Conservation (phyloP, 1,140 invertebrate species). For the Panagrolaimus sp. region DNA sequence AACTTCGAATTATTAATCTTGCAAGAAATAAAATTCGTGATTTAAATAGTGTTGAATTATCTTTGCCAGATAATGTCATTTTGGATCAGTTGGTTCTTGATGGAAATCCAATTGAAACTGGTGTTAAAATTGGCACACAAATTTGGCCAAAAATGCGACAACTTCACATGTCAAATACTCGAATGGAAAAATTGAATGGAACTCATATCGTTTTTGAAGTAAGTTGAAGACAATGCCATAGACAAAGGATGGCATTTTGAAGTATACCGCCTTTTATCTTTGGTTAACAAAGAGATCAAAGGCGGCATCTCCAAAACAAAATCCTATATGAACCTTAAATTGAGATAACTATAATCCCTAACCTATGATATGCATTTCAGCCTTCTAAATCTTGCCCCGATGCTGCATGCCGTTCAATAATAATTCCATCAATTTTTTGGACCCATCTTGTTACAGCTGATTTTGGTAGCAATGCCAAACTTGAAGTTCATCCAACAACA, state of each 20-base stretch:
- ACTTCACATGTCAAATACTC: conserved; percentile 27
- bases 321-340: too few species aligned
- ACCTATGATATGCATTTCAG: conserved; percentile 18
- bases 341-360: too few species aligned
- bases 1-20: conserved; percentile 27
- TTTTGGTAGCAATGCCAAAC: conserved; percentile 27
- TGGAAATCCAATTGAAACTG: conserved; percentile 26
- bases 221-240: conserved; percentile 16
- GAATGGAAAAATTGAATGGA: conserved; percentile 21
- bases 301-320: too few species aligned
- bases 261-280: too few species aligned
- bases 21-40: conserved; percentile 28
- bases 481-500: conserved; percentile 23
- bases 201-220: conserved; percentile 32
- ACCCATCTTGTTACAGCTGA: conserved; percentile 29
- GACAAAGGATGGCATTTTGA: too few species aligned
- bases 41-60: conserved; percentile 30
- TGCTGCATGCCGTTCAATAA: conserved; percentile 18
- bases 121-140: neutral
- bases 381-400: conserved; percentile 5
- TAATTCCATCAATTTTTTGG: conserved; percentile 28
- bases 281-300: too few species aligned
- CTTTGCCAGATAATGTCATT: conserved; percentile 27
- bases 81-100: conserved; percentile 31
- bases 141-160: conserved; percentile 26